A percentile compares a stretch with the other conserved stretches of the same genome.
Conservation (phyloP, 1,140 invertebrate genomes). For the Sycophaga agraensis region DNA sequence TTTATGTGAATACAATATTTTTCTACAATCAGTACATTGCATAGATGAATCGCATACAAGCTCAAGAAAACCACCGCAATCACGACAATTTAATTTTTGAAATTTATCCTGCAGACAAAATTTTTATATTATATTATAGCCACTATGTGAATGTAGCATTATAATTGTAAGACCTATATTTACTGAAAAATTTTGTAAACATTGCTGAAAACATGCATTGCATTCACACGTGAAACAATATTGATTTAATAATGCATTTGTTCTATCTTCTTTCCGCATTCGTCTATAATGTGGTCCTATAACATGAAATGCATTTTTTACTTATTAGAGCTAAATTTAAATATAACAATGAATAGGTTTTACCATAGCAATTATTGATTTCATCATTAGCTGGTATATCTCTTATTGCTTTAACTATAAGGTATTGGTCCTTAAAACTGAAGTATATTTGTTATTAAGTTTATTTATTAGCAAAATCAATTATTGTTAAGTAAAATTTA, state of each 20-base stretch:
- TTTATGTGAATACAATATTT: slow-evolving; percentile 33
- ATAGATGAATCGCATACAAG: slow-evolving; percentile 25
- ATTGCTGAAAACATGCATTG: slow-evolving; percentile 59
- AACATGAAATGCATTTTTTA: too few relatives aligned
- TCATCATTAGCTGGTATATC: slow-evolving; percentile 62
- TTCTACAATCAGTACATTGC: slow-evolving; percentile 44
- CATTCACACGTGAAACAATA: slow-evolving; percentile 75
- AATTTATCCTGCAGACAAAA: slow-evolving; percentile 50
- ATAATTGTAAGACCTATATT: slow-evolving; percentile 32
- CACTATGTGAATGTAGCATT: too few relatives aligned
- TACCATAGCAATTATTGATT: slow-evolving; percentile 77
- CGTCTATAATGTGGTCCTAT: slow-evolving; percentile 66
- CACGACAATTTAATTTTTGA: slow-evolving; percentile 45
- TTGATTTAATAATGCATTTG: slow-evolving; percentile 64
- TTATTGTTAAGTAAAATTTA: background rate
- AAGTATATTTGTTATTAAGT: slow-evolving; percentile 32
- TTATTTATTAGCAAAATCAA: background rate
- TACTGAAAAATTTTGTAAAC: slow-evolving; percentile 59
- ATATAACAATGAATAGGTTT: too few relatives aligned
- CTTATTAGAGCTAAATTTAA: too few relatives aligned
- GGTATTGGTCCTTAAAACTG: slow-evolving; percentile 53
- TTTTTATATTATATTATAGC: too few relatives aligned
- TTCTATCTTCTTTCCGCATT: slow-evolving; percentile 61
- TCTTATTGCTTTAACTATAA: slow-evolving; percentile 62
- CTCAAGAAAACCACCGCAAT: slow-evolving; percentile 45